A percentile compares a stretch with the other conserved stretches of the same genome.
phyloP scores from a whole-genome alignment of 2,797 vertebrate species.

The Xenops minutus region DNA sequence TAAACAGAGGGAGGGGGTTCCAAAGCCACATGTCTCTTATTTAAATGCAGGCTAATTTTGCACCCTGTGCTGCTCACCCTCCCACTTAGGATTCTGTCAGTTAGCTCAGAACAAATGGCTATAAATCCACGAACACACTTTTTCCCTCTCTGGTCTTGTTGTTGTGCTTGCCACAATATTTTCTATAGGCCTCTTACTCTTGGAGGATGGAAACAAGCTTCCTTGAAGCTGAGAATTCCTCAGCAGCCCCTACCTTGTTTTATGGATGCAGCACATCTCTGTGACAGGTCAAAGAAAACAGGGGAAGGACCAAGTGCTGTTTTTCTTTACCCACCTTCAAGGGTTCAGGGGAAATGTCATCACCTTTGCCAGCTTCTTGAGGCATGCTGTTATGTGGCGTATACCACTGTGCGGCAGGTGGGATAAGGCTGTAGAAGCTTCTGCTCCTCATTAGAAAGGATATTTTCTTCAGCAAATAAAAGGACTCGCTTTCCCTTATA shows the following conservation, averaged over 20 bases:
- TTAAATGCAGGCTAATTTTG: slow-evolving; percentile 52
- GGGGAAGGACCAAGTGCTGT: neutral
- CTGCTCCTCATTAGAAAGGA: neutral
- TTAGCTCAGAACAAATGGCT: slow-evolving; percentile 14
- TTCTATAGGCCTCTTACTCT: neutral
- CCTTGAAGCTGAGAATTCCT: neutral
- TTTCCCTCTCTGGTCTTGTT: neutral
- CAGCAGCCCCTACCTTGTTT: neutral
- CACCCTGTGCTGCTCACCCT: slow-evolving; percentile 29
- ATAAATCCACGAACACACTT: neutral
- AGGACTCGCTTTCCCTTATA: neutral
- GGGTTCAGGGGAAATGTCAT: neutral
- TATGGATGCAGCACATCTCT: neutral
- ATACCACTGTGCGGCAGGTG: neutral
- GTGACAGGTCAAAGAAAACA: neutral
- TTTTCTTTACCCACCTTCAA: slow-evolving; percentile 16
- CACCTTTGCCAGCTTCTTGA: neutral
- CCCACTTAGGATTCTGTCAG: neutral
- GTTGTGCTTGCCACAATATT: neutral
- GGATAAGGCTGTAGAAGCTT: neutral
- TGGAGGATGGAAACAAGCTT: neutral
- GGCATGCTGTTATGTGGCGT: neutral
- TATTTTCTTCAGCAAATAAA: neutral
- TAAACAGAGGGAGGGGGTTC: slow-evolving; percentile 6
- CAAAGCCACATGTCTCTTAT: slow-evolving; percentile 11